phyloP scores from a whole-genome alignment of 1,140 invertebrate species.

The Drosophila sturtevanti region DNA sequence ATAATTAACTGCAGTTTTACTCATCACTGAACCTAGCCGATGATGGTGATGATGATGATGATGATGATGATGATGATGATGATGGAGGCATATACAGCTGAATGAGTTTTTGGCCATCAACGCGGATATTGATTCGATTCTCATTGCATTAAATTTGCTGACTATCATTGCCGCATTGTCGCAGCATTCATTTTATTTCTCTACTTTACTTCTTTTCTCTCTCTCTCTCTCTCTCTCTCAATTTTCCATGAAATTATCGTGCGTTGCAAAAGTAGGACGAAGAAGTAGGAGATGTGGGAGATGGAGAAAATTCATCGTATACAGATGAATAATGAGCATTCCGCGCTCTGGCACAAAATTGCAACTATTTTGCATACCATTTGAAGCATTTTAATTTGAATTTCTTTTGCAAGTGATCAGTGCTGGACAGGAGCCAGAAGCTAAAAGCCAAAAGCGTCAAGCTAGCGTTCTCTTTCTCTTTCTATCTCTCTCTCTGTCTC shows the following conservation, averaged over 20 bases:
- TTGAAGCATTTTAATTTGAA: constrained; percentile 78
- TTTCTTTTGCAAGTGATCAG: constrained; percentile 76
- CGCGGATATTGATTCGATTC: constrained; percentile 53
- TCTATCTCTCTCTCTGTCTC: too few relatives aligned
- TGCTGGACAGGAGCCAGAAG: constrained; percentile 24
- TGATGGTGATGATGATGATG: neutral
- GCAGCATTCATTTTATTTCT: neutral
- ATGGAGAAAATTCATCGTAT: neutral
- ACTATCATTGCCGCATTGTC: constrained; percentile 23
- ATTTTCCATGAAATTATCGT: constrained; percentile 12
- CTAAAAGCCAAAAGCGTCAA: constrained; percentile 7
- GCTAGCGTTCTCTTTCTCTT: neutral
- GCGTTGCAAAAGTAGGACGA: neutral
- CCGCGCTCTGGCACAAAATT: constrained; percentile 65
- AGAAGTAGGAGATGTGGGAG: neutral
- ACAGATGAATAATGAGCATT: constrained; percentile 73
- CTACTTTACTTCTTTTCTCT: neutral
- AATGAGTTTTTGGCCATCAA: constrained; percentile 21
- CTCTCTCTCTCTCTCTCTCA: neutral
- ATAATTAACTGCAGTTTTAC: constrained; percentile 74
- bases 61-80: neutral
- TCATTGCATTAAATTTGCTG: constrained; percentile 28
- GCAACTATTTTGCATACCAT: constrained; percentile 79
- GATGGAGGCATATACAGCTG: neutral
- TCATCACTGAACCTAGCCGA: neutral